Conservation (phyloP, 2,888 invertebrate species). For the Trisateles emortualis region DNA sequence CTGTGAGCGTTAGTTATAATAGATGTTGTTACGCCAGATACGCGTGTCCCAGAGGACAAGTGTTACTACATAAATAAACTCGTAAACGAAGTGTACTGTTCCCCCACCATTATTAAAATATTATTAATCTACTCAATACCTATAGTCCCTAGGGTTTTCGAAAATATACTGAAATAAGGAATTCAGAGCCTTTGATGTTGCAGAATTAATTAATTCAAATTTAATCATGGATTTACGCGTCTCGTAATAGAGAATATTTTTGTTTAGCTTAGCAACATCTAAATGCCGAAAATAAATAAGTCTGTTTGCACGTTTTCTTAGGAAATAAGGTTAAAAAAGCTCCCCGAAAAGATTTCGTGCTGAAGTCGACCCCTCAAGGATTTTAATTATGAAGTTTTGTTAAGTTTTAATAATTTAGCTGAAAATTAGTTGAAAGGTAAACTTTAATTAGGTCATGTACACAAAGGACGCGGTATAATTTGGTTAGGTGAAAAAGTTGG, state of each 20-base stretch:
- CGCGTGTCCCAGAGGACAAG: background rate
- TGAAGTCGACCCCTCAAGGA: slow-evolving; percentile 52
- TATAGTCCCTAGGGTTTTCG: background rate
- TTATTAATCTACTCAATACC: background rate
- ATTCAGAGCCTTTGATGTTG: slow-evolving; percentile 12
- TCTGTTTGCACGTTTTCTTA: slow-evolving; percentile 40
- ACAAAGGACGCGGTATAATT: slow-evolving; percentile 60
- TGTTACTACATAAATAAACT: background rate
- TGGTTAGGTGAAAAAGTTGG: slow-evolving; percentile 39
- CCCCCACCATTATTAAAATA: background rate
- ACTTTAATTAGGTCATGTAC: slow-evolving; percentile 73
- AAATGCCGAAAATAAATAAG: slow-evolving; percentile 42
- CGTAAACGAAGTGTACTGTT: background rate
- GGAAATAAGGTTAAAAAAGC: slow-evolving; percentile 41
- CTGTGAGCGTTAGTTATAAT: background rate
- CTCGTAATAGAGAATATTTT: slow-evolving; percentile 33
- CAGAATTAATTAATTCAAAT: slow-evolving; percentile 36
- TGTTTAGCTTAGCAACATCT: slow-evolving; percentile 23
- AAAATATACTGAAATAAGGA: slow-evolving; percentile 22
- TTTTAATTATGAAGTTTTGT: slow-evolving; percentile 70
- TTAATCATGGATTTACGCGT: slow-evolving; percentile 22
- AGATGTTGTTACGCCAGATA: background rate
- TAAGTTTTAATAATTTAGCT: slow-evolving; percentile 70
- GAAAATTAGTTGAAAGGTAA: slow-evolving; percentile 67
- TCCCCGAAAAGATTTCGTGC: slow-evolving; percentile 54